Evolutionary conservation across 2,797 vertebrate genomes (phyloP).

Genomic region (Pelobates cultripes): DNA sequence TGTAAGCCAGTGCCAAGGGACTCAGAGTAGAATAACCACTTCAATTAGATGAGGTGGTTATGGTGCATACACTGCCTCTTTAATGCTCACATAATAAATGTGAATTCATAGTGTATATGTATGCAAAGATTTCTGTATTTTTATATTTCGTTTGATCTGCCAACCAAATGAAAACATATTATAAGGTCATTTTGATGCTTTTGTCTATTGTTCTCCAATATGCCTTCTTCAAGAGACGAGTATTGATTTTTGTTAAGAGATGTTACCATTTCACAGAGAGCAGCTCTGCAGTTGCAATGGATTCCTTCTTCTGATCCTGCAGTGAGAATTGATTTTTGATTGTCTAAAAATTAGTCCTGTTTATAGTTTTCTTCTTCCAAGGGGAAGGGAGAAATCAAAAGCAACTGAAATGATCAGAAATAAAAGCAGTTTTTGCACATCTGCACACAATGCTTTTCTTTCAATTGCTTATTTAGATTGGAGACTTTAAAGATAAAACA

Average conservation of each 20-base stretch:
- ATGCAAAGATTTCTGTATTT: neutral
- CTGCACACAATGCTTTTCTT: conserved; percentile 28
- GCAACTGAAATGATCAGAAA: conserved; percentile 28
- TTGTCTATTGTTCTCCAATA: conserved; percentile 20
- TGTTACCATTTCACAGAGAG: conserved; percentile 42
- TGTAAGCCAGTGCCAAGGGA: no score
- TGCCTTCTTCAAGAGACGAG: conserved; percentile 20
- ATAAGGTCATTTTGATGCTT: conserved; percentile 27
- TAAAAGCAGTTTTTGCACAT: conserved; percentile 31
- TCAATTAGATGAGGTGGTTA: no score
- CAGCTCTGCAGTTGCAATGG: conserved; percentile 13
- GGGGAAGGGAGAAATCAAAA: conserved; percentile 21
- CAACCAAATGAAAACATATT: conserved; percentile 22
- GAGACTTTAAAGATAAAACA: conserved; percentile 29
- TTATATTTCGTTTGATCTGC: neutral
- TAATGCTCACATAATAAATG: neutral
- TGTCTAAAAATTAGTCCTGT: conserved; percentile 46
- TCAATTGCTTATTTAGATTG: conserved; percentile 46
- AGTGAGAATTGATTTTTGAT: conserved; percentile 53
- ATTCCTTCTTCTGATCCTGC: conserved; percentile 37
- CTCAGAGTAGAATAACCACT: no score
- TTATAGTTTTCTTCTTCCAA: conserved; percentile 21
- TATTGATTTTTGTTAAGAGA: conserved; percentile 48
- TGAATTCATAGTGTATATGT: neutral
- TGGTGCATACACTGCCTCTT: no score